Conservation (phyloP, 2,888 invertebrate species). For the Pogonocherus hispidulus region DNA sequence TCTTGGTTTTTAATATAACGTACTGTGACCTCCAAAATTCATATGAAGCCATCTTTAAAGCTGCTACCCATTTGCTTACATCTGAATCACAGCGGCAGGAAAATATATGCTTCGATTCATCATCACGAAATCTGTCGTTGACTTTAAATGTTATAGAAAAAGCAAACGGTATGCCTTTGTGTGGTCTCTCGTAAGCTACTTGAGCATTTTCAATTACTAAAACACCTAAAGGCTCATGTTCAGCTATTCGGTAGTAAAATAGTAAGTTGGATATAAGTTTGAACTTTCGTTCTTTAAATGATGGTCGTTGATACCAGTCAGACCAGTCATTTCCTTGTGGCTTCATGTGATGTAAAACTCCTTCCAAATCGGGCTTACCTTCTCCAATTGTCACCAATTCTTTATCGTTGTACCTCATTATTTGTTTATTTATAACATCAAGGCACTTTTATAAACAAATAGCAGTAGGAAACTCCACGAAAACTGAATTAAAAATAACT, state of each 20-base stretch:
- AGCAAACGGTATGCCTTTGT: conserved; percentile 77
- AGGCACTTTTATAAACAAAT: conserved; percentile 4
- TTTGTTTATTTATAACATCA: conserved; percentile 18
- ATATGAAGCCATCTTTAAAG: conserved; percentile 79
- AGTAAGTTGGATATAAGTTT: conserved; percentile 81
- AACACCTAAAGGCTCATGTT: conserved; percentile 78
- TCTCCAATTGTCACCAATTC: conserved; percentile 77
- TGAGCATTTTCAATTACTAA: conserved; percentile 82
- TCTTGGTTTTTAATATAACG: conserved; percentile 76
- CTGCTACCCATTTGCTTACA: conserved; percentile 80
- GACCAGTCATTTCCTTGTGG: conserved; percentile 72
- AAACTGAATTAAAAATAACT: conserved; percentile 13
- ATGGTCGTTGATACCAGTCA: conserved; percentile 66
- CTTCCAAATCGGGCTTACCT: conserved; percentile 76
- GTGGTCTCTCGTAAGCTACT: conserved; percentile 78
- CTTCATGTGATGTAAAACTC: conserved; percentile 80
- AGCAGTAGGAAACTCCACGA: not conserved
- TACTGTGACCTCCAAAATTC: conserved; percentile 78
- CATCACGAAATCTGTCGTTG: conserved; percentile 72
- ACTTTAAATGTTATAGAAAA: conserved; percentile 79
- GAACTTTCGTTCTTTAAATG: conserved; percentile 84
- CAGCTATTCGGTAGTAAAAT: conserved; percentile 83
- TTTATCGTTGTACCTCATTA: conserved; percentile 82
- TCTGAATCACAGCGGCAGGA: conserved; percentile 80
- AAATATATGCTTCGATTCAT: conserved; percentile 75